Percentiles rank a stretch among this genome's conserved stretches.
Conservation (phyloP, 2,797 vertebrate genomes). For the Astyanax mexicanus region DNA sequence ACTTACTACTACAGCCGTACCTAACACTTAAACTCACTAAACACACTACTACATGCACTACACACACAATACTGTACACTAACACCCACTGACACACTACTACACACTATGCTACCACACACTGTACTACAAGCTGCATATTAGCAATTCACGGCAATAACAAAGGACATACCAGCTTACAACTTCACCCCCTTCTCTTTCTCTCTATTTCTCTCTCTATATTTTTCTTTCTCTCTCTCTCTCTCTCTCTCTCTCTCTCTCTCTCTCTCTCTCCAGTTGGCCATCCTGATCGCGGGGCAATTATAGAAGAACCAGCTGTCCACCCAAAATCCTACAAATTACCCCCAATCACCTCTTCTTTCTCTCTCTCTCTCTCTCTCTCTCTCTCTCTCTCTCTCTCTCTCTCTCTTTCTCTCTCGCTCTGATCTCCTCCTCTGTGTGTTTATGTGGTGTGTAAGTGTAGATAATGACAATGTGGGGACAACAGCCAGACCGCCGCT, state of each 20-base stretch:
- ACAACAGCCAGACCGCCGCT: conserved; percentile 3
- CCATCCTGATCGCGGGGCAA: conserved; percentile 30
- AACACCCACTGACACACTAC: too few relatives aligned
- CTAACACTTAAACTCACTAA: too few relatives aligned
- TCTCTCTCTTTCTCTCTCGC: conserved; percentile 39
- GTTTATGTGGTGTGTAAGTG: conserved; percentile 14
- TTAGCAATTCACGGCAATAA: conserved; percentile 30
- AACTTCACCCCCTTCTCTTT: conserved; percentile 25
- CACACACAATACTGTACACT: too few relatives aligned
- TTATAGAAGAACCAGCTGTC: conserved; percentile 50
- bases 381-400: conserved; percentile 41
- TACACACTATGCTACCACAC: too few relatives aligned
- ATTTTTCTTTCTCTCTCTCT: conserved; percentile 13
- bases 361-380: conserved; percentile 38
- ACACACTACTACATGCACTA: too few relatives aligned
- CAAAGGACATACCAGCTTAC: conserved; percentile 13
- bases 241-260: not conserved
- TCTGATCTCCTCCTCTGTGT: conserved; percentile 29
- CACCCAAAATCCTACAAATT: conserved; percentile 52
- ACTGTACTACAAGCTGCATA: conserved; percentile 40
- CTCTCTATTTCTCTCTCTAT: not conserved
- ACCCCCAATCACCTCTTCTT: conserved; percentile 57
- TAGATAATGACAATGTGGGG: conserved; percentile 2
- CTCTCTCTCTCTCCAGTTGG: conserved; percentile 2
- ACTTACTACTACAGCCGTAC: too few relatives aligned